Evolutionary conservation across 2,113 vertebrate genomes (phyloP).

Genomic region (Gopherus flavomarginatus): DNA sequence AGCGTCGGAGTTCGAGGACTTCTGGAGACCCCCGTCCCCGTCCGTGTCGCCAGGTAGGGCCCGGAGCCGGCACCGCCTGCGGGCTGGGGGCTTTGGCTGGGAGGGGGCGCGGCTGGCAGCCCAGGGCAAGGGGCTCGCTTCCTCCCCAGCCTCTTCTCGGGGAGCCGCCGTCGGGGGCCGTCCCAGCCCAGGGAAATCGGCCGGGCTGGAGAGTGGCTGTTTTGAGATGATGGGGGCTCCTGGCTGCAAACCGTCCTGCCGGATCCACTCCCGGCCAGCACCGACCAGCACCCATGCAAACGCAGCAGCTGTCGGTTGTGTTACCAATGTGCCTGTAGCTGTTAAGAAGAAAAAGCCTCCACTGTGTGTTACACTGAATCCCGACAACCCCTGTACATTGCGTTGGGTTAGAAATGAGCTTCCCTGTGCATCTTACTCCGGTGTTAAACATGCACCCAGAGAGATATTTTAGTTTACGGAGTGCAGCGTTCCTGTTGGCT

Average conservation of each 20-base stretch:
- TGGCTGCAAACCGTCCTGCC: no score
- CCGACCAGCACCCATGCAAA: no score
- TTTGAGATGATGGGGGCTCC: no score
- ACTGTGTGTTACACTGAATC: no score
- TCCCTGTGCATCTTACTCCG: not conserved
- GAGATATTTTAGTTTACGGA: not conserved
- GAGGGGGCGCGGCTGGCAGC: not conserved
- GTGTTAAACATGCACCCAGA: not conserved
- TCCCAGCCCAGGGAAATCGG: no score
- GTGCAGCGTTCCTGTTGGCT: not conserved
- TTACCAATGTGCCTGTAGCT: not conserved
- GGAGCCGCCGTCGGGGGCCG: not conserved
- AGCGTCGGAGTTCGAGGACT: conserved; percentile 90
- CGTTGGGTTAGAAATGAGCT: not conserved
- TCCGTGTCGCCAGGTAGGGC: conserved; percentile 92
- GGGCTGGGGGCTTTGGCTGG: not conserved
- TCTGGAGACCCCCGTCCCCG: conserved; percentile 96
- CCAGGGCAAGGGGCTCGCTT: not conserved
- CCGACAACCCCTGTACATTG: no score
- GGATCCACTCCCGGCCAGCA: no score
- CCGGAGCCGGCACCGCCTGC: not conserved
- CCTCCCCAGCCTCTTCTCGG: not conserved
- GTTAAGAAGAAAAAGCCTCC: not conserved
- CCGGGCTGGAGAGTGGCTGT: not conserved
- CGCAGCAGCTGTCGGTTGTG: not conserved